These are phyloP conservation scores for Bubo scandiacus DNA, from an alignment of 2,113 vertebrate genomes.

Conservation along the genomic window DNA sequence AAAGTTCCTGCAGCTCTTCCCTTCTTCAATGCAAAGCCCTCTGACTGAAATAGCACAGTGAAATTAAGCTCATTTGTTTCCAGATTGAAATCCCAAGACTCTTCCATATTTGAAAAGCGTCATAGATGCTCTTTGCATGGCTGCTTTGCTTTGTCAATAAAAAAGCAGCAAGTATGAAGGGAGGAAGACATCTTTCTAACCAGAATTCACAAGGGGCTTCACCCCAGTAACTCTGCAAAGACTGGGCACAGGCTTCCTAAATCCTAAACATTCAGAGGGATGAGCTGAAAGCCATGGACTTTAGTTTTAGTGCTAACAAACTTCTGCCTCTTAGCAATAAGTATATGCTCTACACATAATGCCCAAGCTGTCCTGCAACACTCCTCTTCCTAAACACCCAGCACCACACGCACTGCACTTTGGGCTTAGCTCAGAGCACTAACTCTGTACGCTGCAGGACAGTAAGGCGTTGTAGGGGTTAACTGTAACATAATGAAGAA, in stretches of 20 bases:
- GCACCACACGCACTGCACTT: fast-evolving
- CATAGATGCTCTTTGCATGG: constrained; percentile 30
- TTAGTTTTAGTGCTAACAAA: not conserved
- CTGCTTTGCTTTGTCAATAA: constrained; percentile 9
- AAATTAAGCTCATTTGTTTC: constrained; percentile 53
- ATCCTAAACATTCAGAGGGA: not conserved
- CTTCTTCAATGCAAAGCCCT: not conserved
- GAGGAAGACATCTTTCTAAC: not conserved
- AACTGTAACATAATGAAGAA: not conserved
- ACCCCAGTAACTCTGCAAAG: not conserved
- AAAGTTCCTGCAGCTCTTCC: not conserved
- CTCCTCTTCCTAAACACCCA: not conserved
- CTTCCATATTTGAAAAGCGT: not conserved
- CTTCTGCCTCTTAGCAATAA: not conserved
- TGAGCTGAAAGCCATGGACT: not conserved
- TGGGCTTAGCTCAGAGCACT: not conserved
- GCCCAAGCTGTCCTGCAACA: not conserved
- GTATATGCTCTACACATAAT: not conserved
- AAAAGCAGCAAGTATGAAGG: not conserved
- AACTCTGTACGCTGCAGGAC: not conserved
- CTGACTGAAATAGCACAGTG: not conserved
- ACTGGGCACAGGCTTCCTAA: not conserved
- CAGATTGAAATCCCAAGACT: constrained; percentile 40
- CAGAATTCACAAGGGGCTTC: not conserved
- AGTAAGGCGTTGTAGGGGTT: not conserved